A percentile compares a stretch with the other conserved stretches of the same genome.
Evolutionary conservation across 2,888 invertebrate genomes (phyloP).

Genomic region (Helleia helle): DNA sequence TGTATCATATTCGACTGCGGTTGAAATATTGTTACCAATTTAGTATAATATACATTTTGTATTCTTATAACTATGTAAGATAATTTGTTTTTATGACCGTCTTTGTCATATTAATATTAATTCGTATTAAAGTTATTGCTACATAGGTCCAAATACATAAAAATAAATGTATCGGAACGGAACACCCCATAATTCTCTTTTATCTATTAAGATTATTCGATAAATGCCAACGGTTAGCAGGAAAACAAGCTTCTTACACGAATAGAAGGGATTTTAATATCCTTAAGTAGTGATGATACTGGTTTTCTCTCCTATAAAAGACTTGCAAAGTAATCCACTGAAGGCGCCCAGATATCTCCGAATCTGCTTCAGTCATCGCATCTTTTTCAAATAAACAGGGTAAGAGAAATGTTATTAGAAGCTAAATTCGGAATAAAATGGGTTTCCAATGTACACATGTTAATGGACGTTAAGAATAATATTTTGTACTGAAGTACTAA

Average conservation of each 20-base stretch:
- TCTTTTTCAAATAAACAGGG: conserved; percentile 69
- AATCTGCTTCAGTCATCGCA: conserved; percentile 71
- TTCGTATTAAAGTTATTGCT: too few species aligned
- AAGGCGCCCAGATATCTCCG: conserved; percentile 60
- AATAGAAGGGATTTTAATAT: conserved; percentile 71
- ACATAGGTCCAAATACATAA: not conserved
- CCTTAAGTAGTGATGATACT: conserved; percentile 71
- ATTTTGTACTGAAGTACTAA: not conserved
- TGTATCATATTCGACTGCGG: too few species aligned
- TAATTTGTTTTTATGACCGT: too few species aligned
- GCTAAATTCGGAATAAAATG: too few species aligned
- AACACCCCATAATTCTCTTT: conserved; percentile 29
- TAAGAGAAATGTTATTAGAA: conserved; percentile 45
- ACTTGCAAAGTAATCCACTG: conserved; percentile 72
- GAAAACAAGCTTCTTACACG: conserved; percentile 68
- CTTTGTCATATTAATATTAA: too few species aligned
- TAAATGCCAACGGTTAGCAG: conserved; percentile 40
- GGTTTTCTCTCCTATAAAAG: conserved; percentile 60
- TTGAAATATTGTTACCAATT: too few species aligned
- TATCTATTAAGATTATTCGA: conserved; percentile 49
- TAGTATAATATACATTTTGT: too few species aligned
- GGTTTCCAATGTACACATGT: too few species aligned
- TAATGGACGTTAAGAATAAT: too few species aligned
- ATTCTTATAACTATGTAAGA: too few species aligned
- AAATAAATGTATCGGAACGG: conserved; percentile 9